Base-by-base conservation (phyloP, 2,797 vertebrate species). In the Melopsittacus undulatus region DNA sequence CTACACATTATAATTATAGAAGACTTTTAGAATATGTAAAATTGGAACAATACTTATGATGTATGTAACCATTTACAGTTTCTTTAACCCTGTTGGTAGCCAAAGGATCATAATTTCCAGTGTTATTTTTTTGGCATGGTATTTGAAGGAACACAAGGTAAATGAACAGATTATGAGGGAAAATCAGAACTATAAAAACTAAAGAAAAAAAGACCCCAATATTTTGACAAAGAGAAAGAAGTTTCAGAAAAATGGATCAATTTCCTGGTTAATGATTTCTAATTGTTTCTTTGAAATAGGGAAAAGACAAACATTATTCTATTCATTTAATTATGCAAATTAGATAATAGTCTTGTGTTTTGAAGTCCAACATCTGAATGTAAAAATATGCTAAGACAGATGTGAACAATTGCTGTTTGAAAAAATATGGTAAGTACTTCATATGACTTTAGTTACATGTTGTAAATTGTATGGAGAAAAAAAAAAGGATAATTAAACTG, bases 281-380 rank as follows among this genome's bases (percentile, higher is more conserved):
- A 63, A 56, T 17, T 90, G 2, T 42, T 81, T 64, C 32, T 83
- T 61, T 80, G 69, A 70, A 72, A 69, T 52, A 22, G 10, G 36
- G 23, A n/a, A 64, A 84, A 74, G 42, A 43, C 0, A 3, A 26
- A 26, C 11, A 69, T 10, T 2, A 5, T 87, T 83, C 62, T 59
- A 64, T 38, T 91, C 24, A 49, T 67, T 18, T 14, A 91, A 72
- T 70, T 89, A 88, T 46, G 66, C 19, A 88, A 89, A 83, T 94
- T 36, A 46, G 30, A 86, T 42, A 86, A 73, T 30, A 32, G 10
- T 7, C 29, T 79, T 64, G 3, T 86, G 18, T 63, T 92, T 87
- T 94, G 48, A 91, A 89, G 84, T 83, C 66, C 69, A 78, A 43
- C 11, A 75, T 92, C 62, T 81, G 49, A 92, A 81, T 66, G 69